phyloP scores from a whole-genome alignment of 1,140 invertebrate genomes.

The Sitophilus oryzae region DNA sequence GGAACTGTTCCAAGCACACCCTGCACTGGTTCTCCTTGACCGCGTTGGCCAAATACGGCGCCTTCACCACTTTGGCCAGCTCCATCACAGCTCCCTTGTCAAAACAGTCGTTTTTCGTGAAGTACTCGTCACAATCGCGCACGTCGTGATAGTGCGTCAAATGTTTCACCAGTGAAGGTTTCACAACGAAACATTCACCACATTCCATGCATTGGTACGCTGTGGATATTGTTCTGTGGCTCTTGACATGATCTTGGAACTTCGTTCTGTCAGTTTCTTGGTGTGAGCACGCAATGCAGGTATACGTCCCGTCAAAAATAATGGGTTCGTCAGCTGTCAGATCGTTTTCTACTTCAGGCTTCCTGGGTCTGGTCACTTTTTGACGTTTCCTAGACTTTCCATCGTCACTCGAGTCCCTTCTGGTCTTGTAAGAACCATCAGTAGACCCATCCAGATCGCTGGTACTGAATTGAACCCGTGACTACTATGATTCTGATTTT shows the following conservation, averaged over 20 bases:
- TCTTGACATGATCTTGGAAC: conserved; percentile 51
- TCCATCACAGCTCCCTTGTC: conserved; percentile 48
- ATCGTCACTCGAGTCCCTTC: conserved; percentile 11
- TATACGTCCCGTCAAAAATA: conserved; percentile 44
- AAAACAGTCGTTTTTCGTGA: conserved; percentile 51
- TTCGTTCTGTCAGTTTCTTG: conserved; percentile 41
- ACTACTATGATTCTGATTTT: background rate
- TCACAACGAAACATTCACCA: conserved; percentile 60
- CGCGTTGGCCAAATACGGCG: conserved; percentile 42
- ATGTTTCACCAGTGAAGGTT: conserved; percentile 58
- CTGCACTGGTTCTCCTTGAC: conserved; percentile 57
- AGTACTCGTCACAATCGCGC: conserved; percentile 51
- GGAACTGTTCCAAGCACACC: conserved; percentile 57
- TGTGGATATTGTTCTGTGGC: conserved; percentile 51
- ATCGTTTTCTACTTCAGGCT: conserved; percentile 11
- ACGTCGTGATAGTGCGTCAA: conserved; percentile 56
- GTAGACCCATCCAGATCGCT: conserved; percentile 17
- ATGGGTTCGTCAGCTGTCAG: conserved; percentile 32
- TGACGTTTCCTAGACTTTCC: conserved; percentile 23
- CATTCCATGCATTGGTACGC: conserved; percentile 63
- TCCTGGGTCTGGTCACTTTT: conserved; percentile 3
- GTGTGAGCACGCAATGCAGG: conserved; percentile 51
- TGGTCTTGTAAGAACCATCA: conserved; percentile 12
- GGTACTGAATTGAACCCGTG: conserved; percentile 13
- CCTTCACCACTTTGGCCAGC: conserved; percentile 41